Base-by-base conservation (phyloP, 1,140 invertebrate genomes). In the Drosophila fuyamai region DNA sequence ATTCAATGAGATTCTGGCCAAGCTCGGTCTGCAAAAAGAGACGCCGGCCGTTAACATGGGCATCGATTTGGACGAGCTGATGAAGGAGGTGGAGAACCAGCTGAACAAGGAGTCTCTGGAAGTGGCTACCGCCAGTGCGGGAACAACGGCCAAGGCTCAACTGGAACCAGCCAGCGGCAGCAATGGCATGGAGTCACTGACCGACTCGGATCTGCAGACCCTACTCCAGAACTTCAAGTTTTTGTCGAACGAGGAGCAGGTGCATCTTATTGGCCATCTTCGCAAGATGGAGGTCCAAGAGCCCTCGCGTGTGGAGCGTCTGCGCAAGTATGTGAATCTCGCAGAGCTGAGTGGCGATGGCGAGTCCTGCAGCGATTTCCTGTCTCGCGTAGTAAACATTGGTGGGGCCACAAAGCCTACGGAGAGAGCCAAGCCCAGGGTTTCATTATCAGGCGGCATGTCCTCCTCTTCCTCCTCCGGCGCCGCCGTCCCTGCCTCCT, bases 201-300 rank as follows among this genome's bases (percentile, higher is more conserved):
- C 95, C 0, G 96, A 97, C 81, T 94, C 94, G 0, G 96, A 97
- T 76, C 86, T 97, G 16, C 95, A 96, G 75, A 95, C 95, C 0
- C 86, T 97, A 0, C 89, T 97, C 36, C 96, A 96, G 82, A 97
- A 96, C 86, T 97, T 97, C 73, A 95, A 95, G 89, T 95, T 96
- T 77, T 89, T 97, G 1, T 95, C 95, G 0, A 94, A 94, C 4
- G 95, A 96, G 54, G 96, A 97, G 83, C 96, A 97, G 75, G 95
- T 96, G 60, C 95, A 95, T 62, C 92, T 97, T 0, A 97, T 97
- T 6, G 95, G 94, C 4, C 96, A 96, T 81, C 82, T 97, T 41
- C 96, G 96, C 79, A 96, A 96, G 81, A 82, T 97, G 36, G 96
- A 97, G 90, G 94, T 94, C 0, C 94, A 94, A 9, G 95, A 96